Conservation (phyloP, 2,113 vertebrate genomes). For the Narcine bancroftii region DNA sequence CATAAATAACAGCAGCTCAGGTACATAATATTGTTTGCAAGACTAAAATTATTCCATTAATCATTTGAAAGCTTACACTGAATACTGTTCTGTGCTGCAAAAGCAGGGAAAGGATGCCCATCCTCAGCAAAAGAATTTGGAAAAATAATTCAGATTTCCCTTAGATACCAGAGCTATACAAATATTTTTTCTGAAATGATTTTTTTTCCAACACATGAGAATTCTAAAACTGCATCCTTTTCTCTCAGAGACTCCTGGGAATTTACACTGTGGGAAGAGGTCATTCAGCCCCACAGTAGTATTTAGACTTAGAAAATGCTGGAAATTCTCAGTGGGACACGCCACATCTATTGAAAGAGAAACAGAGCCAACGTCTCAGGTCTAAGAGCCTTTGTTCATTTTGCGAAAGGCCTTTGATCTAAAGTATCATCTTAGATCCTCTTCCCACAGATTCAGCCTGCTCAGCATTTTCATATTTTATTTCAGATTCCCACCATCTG, state of each 20-base stretch:
- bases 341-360: too few relatives aligned
- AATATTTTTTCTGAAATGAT: slow-evolving; percentile 13
- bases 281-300: too few relatives aligned
- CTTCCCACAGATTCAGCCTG: too few relatives aligned
- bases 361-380: too few relatives aligned
- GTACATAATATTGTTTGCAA: not conserved
- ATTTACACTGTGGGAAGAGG: too few relatives aligned
- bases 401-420: too few relatives aligned
- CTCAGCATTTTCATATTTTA: too few relatives aligned
- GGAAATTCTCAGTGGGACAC: too few relatives aligned
- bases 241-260: not conserved
- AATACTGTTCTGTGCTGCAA: not conserved
- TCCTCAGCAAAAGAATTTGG: not conserved
- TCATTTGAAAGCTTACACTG: not conserved
- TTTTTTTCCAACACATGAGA: not conserved
- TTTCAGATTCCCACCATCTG: too few relatives aligned
- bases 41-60: not conserved
- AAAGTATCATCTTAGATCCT: too few relatives aligned
- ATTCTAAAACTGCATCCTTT: not conserved
- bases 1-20: not conserved
- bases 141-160: slow-evolving; percentile 7
- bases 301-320: too few relatives aligned
- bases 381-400: too few relatives aligned
- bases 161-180: not conserved
- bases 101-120: not conserved